A percentile compares a stretch with the other conserved stretches of the same genome.
Evolutionary conservation across 2,113 vertebrate species (phyloP).

Genomic region (Protobothrops mucrosquamatus): DNA sequence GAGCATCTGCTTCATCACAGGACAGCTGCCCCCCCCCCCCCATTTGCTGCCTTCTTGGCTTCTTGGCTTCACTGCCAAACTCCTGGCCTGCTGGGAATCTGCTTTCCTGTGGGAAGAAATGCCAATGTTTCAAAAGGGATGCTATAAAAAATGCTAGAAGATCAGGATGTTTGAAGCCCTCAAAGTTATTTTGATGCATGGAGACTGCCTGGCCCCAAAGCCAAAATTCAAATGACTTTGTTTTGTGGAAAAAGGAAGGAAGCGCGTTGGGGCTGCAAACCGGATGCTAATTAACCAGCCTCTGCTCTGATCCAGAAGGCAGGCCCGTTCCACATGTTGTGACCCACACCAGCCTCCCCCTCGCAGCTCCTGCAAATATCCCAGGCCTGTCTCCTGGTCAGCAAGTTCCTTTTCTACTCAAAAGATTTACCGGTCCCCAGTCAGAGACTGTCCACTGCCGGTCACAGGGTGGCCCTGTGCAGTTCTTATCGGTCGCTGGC

Average conservation of each 20-base stretch:
- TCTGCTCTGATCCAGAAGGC: not conserved
- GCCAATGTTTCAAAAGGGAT: not conserved
- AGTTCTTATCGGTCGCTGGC: slow-evolving; percentile 84
- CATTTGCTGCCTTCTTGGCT: not conserved
- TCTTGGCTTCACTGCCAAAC: not conserved
- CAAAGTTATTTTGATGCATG: not conserved
- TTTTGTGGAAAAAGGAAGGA: not conserved
- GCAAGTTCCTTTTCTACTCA: not conserved
- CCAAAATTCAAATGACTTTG: not conserved
- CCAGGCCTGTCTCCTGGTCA: not conserved
- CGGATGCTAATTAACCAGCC: not conserved
- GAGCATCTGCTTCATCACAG: not conserved
- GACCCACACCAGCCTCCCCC: not conserved
- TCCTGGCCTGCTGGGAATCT: not conserved
- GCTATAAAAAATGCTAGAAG: not conserved
- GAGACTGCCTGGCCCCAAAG: not conserved
- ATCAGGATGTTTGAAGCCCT: not conserved
- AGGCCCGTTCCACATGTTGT: not conserved
- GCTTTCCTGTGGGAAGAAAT: not conserved
- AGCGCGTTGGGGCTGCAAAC: not conserved
- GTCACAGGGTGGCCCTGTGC: slow-evolving; percentile 89
- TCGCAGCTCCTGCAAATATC: not conserved
- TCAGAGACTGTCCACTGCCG: slow-evolving; percentile 94
- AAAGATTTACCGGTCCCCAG: slow-evolving; percentile 90
- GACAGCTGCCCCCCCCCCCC: not conserved